Evolutionary conservation across 2,888 invertebrate genomes (phyloP).

Genomic region (Papilio elwesi): DNA sequence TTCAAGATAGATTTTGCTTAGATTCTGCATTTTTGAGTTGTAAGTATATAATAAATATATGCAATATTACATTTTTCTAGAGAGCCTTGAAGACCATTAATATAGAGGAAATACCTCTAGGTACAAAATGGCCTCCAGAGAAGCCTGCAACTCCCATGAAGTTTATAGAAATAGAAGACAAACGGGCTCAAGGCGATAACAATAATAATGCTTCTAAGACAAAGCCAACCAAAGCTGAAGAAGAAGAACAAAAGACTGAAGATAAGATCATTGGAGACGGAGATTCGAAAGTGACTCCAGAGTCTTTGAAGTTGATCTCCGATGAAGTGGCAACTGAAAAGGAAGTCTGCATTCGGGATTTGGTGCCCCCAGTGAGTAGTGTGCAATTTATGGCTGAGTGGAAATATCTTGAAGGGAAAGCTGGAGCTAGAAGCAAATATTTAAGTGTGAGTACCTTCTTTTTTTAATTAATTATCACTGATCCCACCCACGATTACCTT

Average conservation of each 20-base stretch:
- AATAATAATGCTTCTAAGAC: conserved; percentile 63
- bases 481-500: too few species aligned
- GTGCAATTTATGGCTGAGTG: conserved; percentile 87
- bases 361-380: conserved; percentile 83
- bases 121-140: conserved; percentile 54
- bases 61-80: conserved; percentile 60
- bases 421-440: conserved; percentile 83
- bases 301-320: conserved; percentile 58
- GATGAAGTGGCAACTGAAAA: conserved; percentile 55
- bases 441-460: conserved; percentile 79
- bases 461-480: conserved; percentile 5
- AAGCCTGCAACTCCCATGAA: conserved; percentile 63
- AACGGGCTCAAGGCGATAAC: conserved; percentile 56
- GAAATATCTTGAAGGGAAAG: conserved; percentile 81
- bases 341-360: conserved; percentile 43
- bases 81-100: conserved; percentile 82
- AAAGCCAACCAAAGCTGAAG: conserved; percentile 45
- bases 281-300: conserved; percentile 51
- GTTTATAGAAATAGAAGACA: conserved; percentile 61
- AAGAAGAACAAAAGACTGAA: conserved; percentile 25
- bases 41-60: background rate
- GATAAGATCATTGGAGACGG: conserved; percentile 39
- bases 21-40: too few species aligned
- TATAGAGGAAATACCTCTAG: conserved; percentile 75
- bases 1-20: too few species aligned